phyloP scores from a whole-genome alignment of 2,797 vertebrate species.

The Galagoides demidoff region DNA sequence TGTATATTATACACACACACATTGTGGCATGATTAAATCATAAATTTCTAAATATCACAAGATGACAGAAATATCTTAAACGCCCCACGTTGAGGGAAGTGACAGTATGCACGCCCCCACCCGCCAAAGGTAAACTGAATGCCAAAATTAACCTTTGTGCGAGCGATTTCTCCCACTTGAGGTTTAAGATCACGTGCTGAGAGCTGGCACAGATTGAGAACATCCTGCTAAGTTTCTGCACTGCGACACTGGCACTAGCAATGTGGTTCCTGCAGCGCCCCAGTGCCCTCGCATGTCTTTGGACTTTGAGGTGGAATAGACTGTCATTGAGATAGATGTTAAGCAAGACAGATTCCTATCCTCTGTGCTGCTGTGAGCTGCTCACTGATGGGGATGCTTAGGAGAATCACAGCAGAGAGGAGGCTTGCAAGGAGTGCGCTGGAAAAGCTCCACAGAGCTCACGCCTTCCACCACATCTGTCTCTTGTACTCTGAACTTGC shows the following conservation, averaged over 20 bases:
- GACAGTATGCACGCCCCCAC: not conserved
- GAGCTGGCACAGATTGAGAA: not conserved
- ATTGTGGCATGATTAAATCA: not conserved
- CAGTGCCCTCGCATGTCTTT: slow-evolving; percentile 91
- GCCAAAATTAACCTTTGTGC: not conserved
- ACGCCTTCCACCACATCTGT: not conserved
- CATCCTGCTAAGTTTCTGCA: not conserved
- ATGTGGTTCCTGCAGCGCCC: slow-evolving; percentile 60
- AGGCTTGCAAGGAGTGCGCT: slow-evolving; percentile 89
- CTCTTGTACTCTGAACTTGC: not conserved
- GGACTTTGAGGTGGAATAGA: slow-evolving; percentile 92
- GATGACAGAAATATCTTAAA: not conserved
- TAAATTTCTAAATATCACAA: not conserved
- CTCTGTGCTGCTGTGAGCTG: slow-evolving; percentile 89
- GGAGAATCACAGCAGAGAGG: slow-evolving; percentile 90
- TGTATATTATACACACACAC: no score
- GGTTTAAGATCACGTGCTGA: not conserved
- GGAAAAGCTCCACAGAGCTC: slow-evolving; percentile 84
- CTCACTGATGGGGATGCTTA: slow-evolving; percentile 89
- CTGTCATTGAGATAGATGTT: slow-evolving; percentile 90
- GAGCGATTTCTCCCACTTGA: not conserved
- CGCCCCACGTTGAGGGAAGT: not conserved
- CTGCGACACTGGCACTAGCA: fast-evolving
- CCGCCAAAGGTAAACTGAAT: not conserved
- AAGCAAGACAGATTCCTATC: slow-evolving; percentile 92